A percentile compares a stretch with the other conserved stretches of the same genome.
phyloP scores from a whole-genome alignment of 2,797 vertebrate species.

The Holocentrus rufus region DNA sequence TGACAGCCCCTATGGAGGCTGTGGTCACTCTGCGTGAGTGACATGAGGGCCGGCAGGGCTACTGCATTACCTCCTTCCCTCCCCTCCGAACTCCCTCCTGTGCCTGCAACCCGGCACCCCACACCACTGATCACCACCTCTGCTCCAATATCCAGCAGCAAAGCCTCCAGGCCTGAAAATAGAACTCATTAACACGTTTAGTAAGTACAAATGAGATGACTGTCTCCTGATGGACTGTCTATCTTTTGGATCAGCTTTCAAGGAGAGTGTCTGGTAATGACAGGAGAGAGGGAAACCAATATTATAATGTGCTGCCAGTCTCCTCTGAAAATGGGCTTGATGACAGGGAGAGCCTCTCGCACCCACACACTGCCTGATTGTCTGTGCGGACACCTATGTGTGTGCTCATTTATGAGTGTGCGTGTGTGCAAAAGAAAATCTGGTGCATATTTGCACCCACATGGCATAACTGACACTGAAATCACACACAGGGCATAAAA shows the following conservation, averaged over 20 bases:
- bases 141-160: conserved; percentile 79
- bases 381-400: conserved; percentile 70
- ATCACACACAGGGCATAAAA: conserved; percentile 44
- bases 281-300: conserved; percentile 84
- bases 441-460: conserved; percentile 69
- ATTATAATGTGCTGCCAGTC: conserved; percentile 83
- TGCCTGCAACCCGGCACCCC: conserved; percentile 76
- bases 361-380: conserved; percentile 64
- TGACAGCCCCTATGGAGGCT: conserved; percentile 79
- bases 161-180: conserved; percentile 81
- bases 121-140: conserved; percentile 75
- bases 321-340: conserved; percentile 76
- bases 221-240: conserved; percentile 87
- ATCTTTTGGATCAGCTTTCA: conserved; percentile 89
- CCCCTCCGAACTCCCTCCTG: conserved; percentile 46
- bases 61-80: conserved; percentile 69
- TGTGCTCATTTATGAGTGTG: conserved; percentile 64
- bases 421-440: conserved; percentile 69
- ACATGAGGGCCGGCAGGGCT: conserved; percentile 72
- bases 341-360: conserved; percentile 78
- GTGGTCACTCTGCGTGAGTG: conserved; percentile 77
- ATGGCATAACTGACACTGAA: conserved; percentile 64
- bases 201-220: conserved; percentile 88
- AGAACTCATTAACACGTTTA: conserved; percentile 90
- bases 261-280: conserved; percentile 85